Conservation (phyloP, 2,797 vertebrate genomes). For the Falco columbarius region DNA sequence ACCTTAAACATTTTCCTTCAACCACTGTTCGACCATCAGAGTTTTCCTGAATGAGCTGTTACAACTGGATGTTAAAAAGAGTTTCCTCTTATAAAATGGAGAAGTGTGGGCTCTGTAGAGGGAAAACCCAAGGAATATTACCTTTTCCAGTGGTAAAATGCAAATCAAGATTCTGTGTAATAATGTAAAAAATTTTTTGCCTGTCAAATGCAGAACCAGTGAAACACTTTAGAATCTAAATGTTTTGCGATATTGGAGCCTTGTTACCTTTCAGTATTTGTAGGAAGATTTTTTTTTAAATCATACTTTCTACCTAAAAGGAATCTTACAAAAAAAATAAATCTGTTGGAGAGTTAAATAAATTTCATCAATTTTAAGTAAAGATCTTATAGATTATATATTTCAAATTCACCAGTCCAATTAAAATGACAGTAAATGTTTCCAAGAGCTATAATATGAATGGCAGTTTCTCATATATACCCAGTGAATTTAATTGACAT, state of each 20-base stretch:
- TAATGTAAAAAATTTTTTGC: not conserved
- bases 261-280: not conserved
- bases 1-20: not conserved
- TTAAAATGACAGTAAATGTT: slow-evolving; percentile 13
- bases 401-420: not conserved
- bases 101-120: not conserved
- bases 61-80: not conserved
- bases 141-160: not conserved
- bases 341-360: not conserved
- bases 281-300: not conserved
- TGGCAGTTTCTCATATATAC: not conserved
- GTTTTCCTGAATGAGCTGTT: not conserved
- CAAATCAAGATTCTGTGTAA: not conserved
- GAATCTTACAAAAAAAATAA: not conserved
- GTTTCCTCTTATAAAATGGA: not conserved
- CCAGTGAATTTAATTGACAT: slow-evolving; percentile 22
- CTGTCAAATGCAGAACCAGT: not conserved
- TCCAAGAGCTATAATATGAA: not conserved
- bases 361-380: not conserved
- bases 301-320: not conserved
- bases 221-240: not conserved
- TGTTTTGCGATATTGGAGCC: fast-evolving
- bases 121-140: not conserved
- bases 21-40: not conserved
- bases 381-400: not conserved